Conservation (phyloP, 2,113 vertebrate genomes). For the Tichodroma muraria region DNA sequence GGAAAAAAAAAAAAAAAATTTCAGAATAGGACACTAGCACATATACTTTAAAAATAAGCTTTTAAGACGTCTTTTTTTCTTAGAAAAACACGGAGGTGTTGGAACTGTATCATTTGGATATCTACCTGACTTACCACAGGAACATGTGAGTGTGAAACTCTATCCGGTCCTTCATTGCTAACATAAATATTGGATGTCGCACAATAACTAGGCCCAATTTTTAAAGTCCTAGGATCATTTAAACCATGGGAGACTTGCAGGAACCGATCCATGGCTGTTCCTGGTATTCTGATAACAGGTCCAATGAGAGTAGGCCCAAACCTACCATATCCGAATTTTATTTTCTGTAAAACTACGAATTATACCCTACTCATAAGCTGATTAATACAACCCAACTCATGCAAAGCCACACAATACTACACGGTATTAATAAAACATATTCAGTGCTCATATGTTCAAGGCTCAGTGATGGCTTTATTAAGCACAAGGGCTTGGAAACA, state of each 20-base stretch:
- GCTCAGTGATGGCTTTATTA: background rate
- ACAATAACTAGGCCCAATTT: slow-evolving; percentile 19
- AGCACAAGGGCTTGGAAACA: background rate
- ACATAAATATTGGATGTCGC: slow-evolving; percentile 41
- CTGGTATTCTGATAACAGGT: background rate
- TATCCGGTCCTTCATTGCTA: slow-evolving; percentile 22
- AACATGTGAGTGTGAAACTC: slow-evolving; percentile 20
- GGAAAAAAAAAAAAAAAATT: too few relatives aligned
- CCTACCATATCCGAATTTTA: background rate
- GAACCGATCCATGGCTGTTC: background rate
- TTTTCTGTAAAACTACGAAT: background rate
- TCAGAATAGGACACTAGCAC: background rate
- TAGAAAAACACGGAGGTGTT: background rate
- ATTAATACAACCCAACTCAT: background rate
- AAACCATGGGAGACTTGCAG: background rate
- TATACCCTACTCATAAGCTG: background rate
- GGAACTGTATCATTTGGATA: background rate
- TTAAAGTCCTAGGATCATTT: background rate
- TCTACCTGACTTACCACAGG: background rate
- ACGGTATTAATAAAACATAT: background rate
- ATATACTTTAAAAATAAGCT: background rate
- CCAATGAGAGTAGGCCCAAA: background rate
- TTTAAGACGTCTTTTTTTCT: background rate
- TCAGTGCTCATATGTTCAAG: background rate
- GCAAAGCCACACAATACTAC: background rate